Percentiles rank a stretch among this genome's conserved stretches.
phyloP scores from a whole-genome alignment of 2,797 vertebrate species.

The Crenuchus spilurus region DNA sequence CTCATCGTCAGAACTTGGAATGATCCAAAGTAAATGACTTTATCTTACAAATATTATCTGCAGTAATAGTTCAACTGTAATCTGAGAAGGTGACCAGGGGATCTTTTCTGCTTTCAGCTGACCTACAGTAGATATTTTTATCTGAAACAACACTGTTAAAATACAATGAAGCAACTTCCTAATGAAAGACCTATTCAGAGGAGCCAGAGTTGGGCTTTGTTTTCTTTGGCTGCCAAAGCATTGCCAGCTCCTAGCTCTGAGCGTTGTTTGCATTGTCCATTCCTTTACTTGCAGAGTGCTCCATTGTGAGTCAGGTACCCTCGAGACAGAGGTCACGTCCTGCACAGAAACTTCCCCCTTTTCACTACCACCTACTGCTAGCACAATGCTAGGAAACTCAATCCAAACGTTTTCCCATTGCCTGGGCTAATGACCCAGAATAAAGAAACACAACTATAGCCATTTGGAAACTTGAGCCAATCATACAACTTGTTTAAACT shows the following conservation, averaged over 20 bases:
- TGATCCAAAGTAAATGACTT: not conserved
- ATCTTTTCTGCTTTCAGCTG: not conserved
- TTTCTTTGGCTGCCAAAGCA: not conserved
- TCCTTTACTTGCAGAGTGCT: not conserved
- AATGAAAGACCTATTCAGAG: not conserved
- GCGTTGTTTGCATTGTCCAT: constrained; percentile 1
- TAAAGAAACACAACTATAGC: not conserved
- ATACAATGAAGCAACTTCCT: not conserved
- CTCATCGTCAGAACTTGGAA: not conserved
- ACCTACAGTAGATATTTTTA: not conserved
- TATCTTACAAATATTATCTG: no score
- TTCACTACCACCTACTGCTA: constrained; percentile 16
- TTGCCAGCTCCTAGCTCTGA: not conserved
- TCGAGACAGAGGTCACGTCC: constrained; percentile 20
- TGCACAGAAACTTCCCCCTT: not conserved
- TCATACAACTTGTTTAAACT: not conserved
- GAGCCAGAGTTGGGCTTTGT: constrained; percentile 1
- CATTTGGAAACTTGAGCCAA: no score
- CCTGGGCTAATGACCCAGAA: not conserved
- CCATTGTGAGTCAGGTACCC: constrained; percentile 44
- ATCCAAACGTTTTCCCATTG: constrained; percentile 12
- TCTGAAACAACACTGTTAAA: not conserved
- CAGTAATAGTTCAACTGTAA: no score
- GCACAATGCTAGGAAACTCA: constrained; percentile 66
- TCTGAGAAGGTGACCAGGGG: not conserved